A percentile compares a stretch with the other conserved stretches of the same genome.
These are phyloP conservation scores for Urocynchramus pylzowi DNA, from an alignment of 2,113 vertebrate species.

Conservation along the genomic window DNA sequence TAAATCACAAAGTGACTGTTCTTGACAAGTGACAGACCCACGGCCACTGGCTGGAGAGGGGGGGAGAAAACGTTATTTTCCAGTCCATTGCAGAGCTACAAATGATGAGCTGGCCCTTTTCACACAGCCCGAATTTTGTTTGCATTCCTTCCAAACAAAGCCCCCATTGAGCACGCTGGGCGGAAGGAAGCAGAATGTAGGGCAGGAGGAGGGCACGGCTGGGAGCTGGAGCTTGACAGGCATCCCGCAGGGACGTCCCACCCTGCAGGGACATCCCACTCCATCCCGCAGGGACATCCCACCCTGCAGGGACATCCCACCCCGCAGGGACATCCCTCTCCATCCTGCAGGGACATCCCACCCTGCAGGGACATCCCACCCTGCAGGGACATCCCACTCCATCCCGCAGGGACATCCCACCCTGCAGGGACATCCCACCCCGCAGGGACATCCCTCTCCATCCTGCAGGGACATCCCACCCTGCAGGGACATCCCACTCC, in stretches of 20 bases:
- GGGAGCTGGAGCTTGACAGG: not conserved
- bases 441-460: not conserved
- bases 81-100: not conserved
- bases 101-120: constrained; percentile 34
- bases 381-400: not conserved
- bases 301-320: not conserved
- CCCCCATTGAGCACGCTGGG: not conserved
- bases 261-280: not conserved
- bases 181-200: not conserved
- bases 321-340: not conserved
- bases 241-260: not conserved
- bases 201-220: not conserved
- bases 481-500: not conserved
- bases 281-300: not conserved
- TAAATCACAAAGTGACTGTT: not conserved
- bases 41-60: fast-evolving
- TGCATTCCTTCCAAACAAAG: constrained; percentile 44
- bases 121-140: not conserved
- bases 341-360: not conserved
- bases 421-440: not conserved
- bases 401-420: not conserved
- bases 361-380: not conserved
- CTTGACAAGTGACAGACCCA: not conserved
- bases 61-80: not conserved
- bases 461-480: not conserved